phyloP scores from a whole-genome alignment of 2,888 invertebrate species.

The Beris morrisii region DNA sequence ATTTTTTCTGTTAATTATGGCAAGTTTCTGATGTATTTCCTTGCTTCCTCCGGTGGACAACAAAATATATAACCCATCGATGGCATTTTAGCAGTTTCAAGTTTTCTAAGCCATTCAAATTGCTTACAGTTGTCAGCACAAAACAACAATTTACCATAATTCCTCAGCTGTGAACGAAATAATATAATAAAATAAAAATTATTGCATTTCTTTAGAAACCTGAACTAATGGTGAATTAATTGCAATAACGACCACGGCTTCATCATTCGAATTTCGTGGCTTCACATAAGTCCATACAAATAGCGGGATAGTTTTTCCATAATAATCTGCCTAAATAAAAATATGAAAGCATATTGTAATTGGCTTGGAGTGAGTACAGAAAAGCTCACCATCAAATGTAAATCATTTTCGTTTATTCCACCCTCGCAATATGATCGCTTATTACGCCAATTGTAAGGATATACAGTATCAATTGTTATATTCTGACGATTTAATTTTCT shows the following conservation, averaged over 20 bases:
- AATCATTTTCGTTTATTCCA: too few species aligned
- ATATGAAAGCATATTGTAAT: too few species aligned
- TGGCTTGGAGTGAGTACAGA: too few species aligned
- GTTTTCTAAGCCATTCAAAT: background rate
- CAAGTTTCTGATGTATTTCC: background rate
- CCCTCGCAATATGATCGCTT: too few species aligned
- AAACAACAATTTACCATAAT: too few species aligned
- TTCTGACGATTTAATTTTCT: too few species aligned
- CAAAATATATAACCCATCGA: slow-evolving; percentile 14
- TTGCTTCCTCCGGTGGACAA: slow-evolving; percentile 6
- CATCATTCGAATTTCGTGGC: background rate
- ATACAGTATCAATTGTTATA: too few species aligned
- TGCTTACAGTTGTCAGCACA: background rate
- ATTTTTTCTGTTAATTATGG: too few species aligned
- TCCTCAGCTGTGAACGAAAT: too few species aligned
- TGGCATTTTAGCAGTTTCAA: slow-evolving; percentile 11
- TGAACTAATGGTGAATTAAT: slow-evolving; percentile 3
- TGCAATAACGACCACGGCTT: background rate
- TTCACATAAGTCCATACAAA: slow-evolving; percentile 23
- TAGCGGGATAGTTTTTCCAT: slow-evolving; percentile 2
- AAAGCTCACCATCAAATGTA: too few species aligned
- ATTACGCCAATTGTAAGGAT: too few species aligned
- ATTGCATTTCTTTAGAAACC: background rate
- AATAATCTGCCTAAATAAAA: background rate
- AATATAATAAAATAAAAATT: too few species aligned